Percentiles rank a stretch among this genome's conserved stretches.
Conservation (phyloP, 2,888 invertebrate species). For the Hypena proboscidalis region DNA sequence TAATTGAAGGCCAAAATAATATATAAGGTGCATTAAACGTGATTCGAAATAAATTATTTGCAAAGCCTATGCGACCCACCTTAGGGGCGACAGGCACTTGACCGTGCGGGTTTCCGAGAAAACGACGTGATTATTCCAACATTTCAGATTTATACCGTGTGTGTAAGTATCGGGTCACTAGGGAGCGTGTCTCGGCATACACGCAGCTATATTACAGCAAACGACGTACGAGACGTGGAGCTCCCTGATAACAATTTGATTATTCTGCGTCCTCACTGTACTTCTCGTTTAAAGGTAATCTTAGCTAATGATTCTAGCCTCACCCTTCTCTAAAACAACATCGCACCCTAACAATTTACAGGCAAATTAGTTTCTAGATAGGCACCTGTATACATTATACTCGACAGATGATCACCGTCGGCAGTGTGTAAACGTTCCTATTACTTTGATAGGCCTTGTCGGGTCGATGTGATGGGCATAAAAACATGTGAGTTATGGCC, state of each 20-base stretch:
- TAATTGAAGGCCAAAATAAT: slow-evolving; percentile 12
- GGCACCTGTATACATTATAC: slow-evolving; percentile 30
- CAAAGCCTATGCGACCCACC: slow-evolving; percentile 3
- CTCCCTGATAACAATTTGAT: slow-evolving; percentile 69
- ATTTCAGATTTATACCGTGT: slow-evolving; percentile 34
- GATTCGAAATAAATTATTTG: slow-evolving; percentile 7
- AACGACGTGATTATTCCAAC: slow-evolving; percentile 16
- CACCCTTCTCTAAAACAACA: slow-evolving; percentile 62
- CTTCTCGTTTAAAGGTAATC: slow-evolving; percentile 58
- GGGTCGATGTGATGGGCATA: slow-evolving; percentile 35
- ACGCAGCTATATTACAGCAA: slow-evolving; percentile 51
- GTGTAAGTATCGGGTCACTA: slow-evolving; percentile 35
- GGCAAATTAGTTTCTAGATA: slow-evolving; percentile 59
- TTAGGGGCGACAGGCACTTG: slow-evolving; percentile 3
- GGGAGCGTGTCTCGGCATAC: slow-evolving; percentile 61
- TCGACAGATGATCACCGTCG: slow-evolving; percentile 41
- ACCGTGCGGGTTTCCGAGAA: slow-evolving; percentile 4
- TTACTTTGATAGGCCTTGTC: slow-evolving; percentile 24
- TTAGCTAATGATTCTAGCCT: slow-evolving; percentile 59
- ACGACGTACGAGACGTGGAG: slow-evolving; percentile 55
- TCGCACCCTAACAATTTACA: slow-evolving; percentile 61
- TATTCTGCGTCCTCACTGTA: slow-evolving; percentile 54
- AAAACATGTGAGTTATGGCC: slow-evolving; percentile 42
- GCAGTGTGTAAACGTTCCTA: slow-evolving; percentile 19
- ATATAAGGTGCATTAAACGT: background rate